phyloP scores from a whole-genome alignment of 37 sponge, comb jelly and placozoan species.

The Theonella swinhoei region DNA sequence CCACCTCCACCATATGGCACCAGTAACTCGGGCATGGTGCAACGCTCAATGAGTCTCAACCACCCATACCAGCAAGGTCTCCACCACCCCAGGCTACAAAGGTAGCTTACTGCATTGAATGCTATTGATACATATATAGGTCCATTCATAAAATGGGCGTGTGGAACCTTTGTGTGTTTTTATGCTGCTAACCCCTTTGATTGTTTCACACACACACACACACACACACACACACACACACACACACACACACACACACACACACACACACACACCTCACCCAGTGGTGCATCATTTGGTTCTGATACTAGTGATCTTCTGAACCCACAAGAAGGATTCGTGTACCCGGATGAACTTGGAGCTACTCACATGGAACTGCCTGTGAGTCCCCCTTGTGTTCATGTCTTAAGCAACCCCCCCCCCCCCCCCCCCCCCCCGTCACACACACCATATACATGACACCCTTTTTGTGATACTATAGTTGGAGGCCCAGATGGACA shows the following conservation, averaged over 20 bases:
- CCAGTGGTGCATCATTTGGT: constrained; percentile 4
- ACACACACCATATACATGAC: background rate
- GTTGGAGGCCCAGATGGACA: constrained; percentile 26
- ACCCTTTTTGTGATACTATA: background rate
- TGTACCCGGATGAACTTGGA: background rate
- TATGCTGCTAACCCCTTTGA: too few relatives aligned
- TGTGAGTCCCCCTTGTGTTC: too few relatives aligned
- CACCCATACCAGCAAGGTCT: constrained; percentile 3
- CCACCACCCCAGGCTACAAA: background rate
- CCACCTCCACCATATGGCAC: constrained; percentile 4
- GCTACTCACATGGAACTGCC: constrained; percentile 10
- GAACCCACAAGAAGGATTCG: constrained; percentile 13
- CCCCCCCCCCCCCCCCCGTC: background rate
- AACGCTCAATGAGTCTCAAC: constrained; percentile 31
- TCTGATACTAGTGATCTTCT: constrained; percentile 11
- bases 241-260: too few relatives aligned
- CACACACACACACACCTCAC: background rate
- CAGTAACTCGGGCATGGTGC: background rate
- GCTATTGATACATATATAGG: too few relatives aligned
- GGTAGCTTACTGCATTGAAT: too few relatives aligned
- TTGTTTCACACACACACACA: too few relatives aligned
- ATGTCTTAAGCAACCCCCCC: background rate
- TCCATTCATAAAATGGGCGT: too few relatives aligned
- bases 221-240: too few relatives aligned
- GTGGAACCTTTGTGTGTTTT: too few relatives aligned